Evolutionary conservation across 2,888 invertebrate genomes (phyloP).

Genomic region (Patella depressa): DNA sequence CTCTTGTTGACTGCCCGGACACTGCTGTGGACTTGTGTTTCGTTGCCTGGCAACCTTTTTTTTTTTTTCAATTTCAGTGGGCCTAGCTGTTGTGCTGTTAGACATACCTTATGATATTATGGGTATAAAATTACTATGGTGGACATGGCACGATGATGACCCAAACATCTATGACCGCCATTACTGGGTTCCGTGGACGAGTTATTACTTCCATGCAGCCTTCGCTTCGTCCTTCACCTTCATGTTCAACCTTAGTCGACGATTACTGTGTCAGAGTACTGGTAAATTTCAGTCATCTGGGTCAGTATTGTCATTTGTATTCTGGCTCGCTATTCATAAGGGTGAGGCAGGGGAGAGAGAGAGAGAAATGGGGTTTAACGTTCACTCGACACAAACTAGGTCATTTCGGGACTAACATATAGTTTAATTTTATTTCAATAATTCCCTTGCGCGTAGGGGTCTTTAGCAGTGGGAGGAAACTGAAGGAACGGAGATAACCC

Average conservation of each 20-base stretch:
- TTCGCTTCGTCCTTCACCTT: conserved; percentile 82
- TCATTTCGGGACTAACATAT: too few relatives aligned
- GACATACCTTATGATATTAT: conserved; percentile 87
- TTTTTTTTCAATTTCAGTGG: conserved; percentile 73
- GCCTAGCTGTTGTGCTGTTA: conserved; percentile 80
- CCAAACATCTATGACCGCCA: conserved; percentile 78
- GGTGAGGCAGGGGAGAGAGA: too few relatives aligned
- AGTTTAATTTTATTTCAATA: too few relatives aligned
- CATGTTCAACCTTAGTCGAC: conserved; percentile 78
- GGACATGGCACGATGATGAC: conserved; percentile 83
- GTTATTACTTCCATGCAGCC: conserved; percentile 85
- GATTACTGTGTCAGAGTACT: conserved; percentile 73
- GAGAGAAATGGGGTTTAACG: too few relatives aligned
- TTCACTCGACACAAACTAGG: too few relatives aligned
- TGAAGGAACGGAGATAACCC: too few relatives aligned
- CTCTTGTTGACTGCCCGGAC: too few relatives aligned
- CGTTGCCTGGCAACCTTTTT: too few relatives aligned
- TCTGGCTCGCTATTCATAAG: background rate
- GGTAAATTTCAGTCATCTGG: conserved; percentile 77
- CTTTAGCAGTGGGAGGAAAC: too few relatives aligned
- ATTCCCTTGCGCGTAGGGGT: too few relatives aligned
- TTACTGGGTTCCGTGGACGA: conserved; percentile 88
- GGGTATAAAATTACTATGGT: conserved; percentile 83
- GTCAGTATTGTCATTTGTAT: conserved; percentile 67
- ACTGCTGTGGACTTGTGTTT: too few relatives aligned